A percentile compares a stretch with the other conserved stretches of the same genome.
Conservation (phyloP, 1,140 invertebrate genomes). For the Anoplolepis gracilipes region DNA sequence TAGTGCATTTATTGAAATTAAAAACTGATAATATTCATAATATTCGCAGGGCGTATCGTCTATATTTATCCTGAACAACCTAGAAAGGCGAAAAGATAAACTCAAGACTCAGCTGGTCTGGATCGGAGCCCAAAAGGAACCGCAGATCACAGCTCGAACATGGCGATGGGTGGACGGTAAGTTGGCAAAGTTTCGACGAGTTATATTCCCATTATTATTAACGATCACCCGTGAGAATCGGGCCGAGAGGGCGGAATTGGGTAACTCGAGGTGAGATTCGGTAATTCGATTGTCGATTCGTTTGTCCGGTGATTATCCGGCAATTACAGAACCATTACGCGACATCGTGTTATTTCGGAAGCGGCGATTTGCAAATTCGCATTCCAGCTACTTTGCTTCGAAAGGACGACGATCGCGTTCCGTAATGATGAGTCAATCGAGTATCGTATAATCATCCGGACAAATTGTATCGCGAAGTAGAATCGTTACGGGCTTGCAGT, state of each 20-base stretch:
- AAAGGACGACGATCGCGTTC: slow-evolving; percentile 11
- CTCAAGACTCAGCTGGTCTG: slow-evolving; percentile 95
- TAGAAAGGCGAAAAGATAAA: slow-evolving; percentile 92
- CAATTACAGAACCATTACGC: slow-evolving; percentile 68
- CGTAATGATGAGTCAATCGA: slow-evolving; percentile 27
- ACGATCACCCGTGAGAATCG: slow-evolving; percentile 61
- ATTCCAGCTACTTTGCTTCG: slow-evolving; percentile 3
- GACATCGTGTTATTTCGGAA: slow-evolving; percentile 43
- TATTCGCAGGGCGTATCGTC: slow-evolving; percentile 87
- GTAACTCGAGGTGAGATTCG: slow-evolving; percentile 72
- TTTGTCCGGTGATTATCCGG: slow-evolving; percentile 72
- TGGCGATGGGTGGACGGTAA: slow-evolving; percentile 97
- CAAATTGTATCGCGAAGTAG: slow-evolving; percentile 31
- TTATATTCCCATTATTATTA: slow-evolving; percentile 63
- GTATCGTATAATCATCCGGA: slow-evolving; percentile 38
- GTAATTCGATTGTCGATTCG: slow-evolving; percentile 74
- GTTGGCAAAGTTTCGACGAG: slow-evolving; percentile 65
- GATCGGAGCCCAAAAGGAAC: slow-evolving; percentile 96
- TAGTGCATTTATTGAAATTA: not conserved
- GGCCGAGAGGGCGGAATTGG: slow-evolving; percentile 63
- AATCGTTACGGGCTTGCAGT: slow-evolving; percentile 29
- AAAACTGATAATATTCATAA: not conserved
- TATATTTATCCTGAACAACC: slow-evolving; percentile 91
- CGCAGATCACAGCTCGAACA: slow-evolving; percentile 91
- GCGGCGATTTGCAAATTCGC: slow-evolving; percentile 39